Percentiles rank a stretch among this genome's conserved stretches.
phyloP scores from a whole-genome alignment of 2,888 invertebrate species.

The Nymphalis urticae region DNA sequence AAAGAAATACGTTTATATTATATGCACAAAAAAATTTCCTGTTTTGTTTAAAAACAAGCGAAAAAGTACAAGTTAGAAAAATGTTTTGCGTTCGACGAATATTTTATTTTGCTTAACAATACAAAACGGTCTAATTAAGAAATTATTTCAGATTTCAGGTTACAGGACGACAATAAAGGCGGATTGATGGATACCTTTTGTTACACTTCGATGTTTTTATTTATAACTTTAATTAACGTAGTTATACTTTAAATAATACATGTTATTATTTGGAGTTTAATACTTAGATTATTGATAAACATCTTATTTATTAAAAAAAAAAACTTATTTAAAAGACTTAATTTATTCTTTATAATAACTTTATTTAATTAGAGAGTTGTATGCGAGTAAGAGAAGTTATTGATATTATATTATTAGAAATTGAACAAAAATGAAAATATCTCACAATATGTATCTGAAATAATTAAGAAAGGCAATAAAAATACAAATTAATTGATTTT shows the following conservation, averaged over 20 bases:
- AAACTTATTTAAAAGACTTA: too few relatives aligned
- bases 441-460: too few relatives aligned
- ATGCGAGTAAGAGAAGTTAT: too few relatives aligned
- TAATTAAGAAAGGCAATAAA: too few relatives aligned
- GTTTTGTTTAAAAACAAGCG: not conserved
- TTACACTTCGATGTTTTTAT: constrained; percentile 56
- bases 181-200: constrained; percentile 52
- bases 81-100: not conserved
- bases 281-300: not conserved
- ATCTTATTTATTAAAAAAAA: too few relatives aligned
- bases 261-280: not conserved
- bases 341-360: too few relatives aligned
- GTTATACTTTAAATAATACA: constrained; percentile 13
- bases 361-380: too few relatives aligned
- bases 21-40: not conserved
- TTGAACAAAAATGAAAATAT: too few relatives aligned
- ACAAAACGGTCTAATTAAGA: constrained; percentile 53
- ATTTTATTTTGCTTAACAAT: constrained; percentile 24
- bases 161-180: constrained; percentile 75
- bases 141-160: constrained; percentile 74
- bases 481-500: too few relatives aligned
- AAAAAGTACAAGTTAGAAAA: not conserved
- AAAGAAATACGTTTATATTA: not conserved
- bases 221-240: constrained; percentile 44
- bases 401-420: too few relatives aligned